These are phyloP conservation scores for Sebastolobus alascanus DNA, from an alignment of 2,797 vertebrate species.

Conservation along the genomic window DNA sequence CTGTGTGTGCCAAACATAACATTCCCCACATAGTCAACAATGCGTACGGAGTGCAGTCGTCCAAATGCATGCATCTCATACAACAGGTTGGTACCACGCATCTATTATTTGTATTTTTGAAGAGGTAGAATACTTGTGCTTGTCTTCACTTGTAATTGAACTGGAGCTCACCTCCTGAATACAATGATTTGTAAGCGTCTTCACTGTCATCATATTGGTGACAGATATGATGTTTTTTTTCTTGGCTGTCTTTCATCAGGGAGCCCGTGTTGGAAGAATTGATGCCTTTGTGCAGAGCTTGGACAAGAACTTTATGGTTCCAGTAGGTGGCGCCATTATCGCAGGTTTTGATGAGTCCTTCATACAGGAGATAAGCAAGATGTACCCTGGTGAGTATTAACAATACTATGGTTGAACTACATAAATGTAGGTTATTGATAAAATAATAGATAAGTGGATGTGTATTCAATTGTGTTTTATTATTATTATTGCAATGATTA, in stretches of 20 bases:
- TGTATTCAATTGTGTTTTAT: background rate
- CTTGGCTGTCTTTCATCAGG: conserved; percentile 79
- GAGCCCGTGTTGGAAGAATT: conserved; percentile 92
- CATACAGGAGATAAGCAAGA: conserved; percentile 95
- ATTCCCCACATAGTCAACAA: conserved; percentile 98
- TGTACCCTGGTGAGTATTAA: conserved; percentile 92
- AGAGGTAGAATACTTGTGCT: background rate
- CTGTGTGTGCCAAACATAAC: conserved; percentile 89
- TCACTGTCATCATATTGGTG: background rate
- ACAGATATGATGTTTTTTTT: background rate
- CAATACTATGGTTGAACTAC: background rate
- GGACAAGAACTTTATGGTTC: conserved; percentile 99
- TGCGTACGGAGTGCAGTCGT: conserved; percentile 96
- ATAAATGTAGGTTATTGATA: no score
- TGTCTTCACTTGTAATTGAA: background rate
- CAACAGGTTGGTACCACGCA: conserved; percentile 88
- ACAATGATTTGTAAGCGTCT: background rate
- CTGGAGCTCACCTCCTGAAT: accelerated
- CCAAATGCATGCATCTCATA: conserved; percentile 99
- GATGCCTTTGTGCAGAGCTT: conserved; percentile 98
- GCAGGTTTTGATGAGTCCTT: conserved; percentile 95
- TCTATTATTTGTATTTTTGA: background rate
- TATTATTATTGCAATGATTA: background rate
- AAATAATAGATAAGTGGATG: background rate
- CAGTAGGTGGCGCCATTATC: conserved; percentile 98